These are phyloP conservation scores for Mormyrus iriodes DNA, from an alignment of 2,113 vertebrate species.

Conservation along the genomic window DNA sequence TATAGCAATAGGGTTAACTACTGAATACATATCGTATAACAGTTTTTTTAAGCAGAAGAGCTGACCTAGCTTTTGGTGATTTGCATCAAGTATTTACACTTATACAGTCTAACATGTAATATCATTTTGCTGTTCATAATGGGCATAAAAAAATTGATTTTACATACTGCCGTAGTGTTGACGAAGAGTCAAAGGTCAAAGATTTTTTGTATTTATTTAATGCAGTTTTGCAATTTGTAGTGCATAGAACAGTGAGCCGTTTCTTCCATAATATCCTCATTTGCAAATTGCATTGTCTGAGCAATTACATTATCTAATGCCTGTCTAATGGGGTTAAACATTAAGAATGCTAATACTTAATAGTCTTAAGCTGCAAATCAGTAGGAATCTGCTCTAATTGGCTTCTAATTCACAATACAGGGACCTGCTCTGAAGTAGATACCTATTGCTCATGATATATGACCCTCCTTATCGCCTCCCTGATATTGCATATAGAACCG, in stretches of 20 bases:
- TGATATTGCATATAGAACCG: background rate
- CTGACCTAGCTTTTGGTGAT: background rate
- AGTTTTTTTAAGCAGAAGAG: background rate
- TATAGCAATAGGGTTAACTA: background rate
- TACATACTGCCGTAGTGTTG: background rate
- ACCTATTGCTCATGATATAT: background rate
- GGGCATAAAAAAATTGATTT: background rate
- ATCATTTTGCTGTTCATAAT: background rate
- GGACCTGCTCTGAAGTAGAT: background rate
- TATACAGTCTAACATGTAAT: background rate
- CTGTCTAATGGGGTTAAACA: background rate
- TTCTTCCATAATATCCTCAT: background rate
- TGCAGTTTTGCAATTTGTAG: background rate
- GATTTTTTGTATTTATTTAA: background rate
- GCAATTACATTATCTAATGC: background rate
- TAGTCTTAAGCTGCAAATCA: background rate
- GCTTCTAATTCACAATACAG: background rate
- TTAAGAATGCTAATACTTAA: background rate
- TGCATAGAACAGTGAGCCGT: background rate
- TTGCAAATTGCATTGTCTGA: background rate
- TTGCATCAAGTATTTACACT: background rate
- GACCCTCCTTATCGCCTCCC: background rate
- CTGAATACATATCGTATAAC: background rate
- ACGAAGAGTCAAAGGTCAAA: background rate
- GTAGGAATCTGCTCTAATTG: background rate